These are phyloP conservation scores for Euura saliciscinereae DNA, from an alignment of 1,140 invertebrate genomes.

Conservation along the genomic window DNA sequence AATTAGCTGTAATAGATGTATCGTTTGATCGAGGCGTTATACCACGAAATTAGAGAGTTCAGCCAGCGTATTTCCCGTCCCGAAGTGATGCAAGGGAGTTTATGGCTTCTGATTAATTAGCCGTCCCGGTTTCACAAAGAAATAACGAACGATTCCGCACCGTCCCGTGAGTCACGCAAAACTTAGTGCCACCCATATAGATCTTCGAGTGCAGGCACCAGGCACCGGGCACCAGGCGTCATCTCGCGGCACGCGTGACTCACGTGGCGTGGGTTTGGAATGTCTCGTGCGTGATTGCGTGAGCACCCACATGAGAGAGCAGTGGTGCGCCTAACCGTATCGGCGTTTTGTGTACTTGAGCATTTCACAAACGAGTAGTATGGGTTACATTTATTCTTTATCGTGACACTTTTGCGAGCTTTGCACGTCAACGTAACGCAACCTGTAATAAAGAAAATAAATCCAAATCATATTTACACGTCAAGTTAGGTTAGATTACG, in stretches of 20 bases:
- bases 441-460: neutral
- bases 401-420: neutral
- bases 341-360: too few species aligned
- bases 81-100: too few species aligned
- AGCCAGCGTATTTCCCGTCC: too few species aligned
- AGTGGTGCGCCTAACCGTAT: too few species aligned
- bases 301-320: neutral
- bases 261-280: constrained; percentile 1
- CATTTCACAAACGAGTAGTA: too few species aligned
- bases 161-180: neutral
- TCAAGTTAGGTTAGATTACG: neutral
- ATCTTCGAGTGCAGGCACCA: neutral
- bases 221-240: neutral
- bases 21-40: too few species aligned
- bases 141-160: too few species aligned
- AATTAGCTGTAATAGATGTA: too few species aligned
- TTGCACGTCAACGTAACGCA: neutral
- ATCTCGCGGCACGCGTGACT: neutral
- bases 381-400: neutral
- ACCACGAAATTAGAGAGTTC: too few species aligned
- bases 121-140: too few species aligned
- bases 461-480: constrained; percentile 1
- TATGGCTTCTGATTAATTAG: too few species aligned
- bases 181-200: neutral
- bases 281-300: constrained; percentile 4